Evolutionary conservation across 2,888 invertebrate genomes (phyloP), one percentile per base, ranked within the genome.

Genomic region (Xestoiulus laeticollis): DNA sequence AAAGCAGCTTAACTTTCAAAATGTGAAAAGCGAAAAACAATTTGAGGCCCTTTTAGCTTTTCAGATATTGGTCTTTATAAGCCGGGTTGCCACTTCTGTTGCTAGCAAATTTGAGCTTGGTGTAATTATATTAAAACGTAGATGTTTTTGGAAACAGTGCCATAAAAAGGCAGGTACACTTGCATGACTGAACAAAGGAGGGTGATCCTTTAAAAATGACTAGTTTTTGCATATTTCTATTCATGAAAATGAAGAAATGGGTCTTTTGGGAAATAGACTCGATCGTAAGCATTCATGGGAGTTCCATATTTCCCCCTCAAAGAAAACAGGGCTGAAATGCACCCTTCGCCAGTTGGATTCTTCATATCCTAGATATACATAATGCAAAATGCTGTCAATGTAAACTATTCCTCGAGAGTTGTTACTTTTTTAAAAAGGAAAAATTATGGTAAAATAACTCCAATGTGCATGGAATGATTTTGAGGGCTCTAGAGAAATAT

Each of bases 231-330:
- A 78, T 78, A 16, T 30, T 30, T 78, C 30, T 30, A 26, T 78
- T 30, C 78, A 78, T 16, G 78, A 78, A 78, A 38, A 78, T 30
- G 78, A 32, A 30, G 78, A 78, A 68, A 78, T 26, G 78, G 30
- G 78, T 32, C 78, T 78, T 8, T 16, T 16, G 78, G 26, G 78
- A 78, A 78, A 78, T 78, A 78, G 30, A 16, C 30, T 78, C 78
- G n/a, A n/a, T n/a, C n/a, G 78, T 78, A 78, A 78, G 78, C 78
- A 78, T 78, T 26, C 78, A 78, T n/a, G 30, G 78, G 78, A 30
- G 30, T 30, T 30, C 30, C 30, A 78, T 30, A 16, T 78, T 78
- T 78, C 30, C 78, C n/a, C 78, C 78, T 16, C 78, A 30, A 38
- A 30, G 78, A 78, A 78, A 30, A 78, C 30, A 30, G 78, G 30